Conservation (phyloP, 2,113 vertebrate species). For the Psilopsiagon aurifrons region DNA sequence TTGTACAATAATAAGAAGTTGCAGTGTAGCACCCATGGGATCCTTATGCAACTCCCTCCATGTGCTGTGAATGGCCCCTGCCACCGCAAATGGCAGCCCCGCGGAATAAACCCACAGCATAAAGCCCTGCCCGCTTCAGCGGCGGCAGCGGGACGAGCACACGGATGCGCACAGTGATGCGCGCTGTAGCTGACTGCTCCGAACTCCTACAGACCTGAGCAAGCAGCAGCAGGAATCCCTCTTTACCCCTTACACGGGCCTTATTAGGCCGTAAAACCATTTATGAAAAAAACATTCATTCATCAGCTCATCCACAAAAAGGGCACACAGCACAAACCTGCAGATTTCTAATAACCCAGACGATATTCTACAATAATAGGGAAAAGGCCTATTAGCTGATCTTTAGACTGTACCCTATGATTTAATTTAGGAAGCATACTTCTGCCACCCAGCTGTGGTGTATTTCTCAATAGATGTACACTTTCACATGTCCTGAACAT, state of each 20-base stretch:
- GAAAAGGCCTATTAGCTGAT: background rate
- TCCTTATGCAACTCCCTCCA: too few relatives aligned
- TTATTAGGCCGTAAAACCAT: background rate
- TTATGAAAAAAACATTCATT: background rate
- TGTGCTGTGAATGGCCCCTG: too few relatives aligned
- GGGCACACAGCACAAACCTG: background rate
- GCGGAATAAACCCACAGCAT: fast-evolving
- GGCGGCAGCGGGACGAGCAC: fast-evolving
- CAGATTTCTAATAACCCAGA: background rate
- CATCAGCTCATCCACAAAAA: background rate
- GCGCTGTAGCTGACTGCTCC: fast-evolving
- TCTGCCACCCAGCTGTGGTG: background rate
- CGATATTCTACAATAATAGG: background rate
- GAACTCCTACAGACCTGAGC: background rate
- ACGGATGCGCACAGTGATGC: too few relatives aligned
- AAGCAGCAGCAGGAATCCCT: background rate
- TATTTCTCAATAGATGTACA: background rate
- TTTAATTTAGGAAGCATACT: background rate
- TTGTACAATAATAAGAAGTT: too few relatives aligned
- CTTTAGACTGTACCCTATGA: fast-evolving
- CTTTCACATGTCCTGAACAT: fast-evolving
- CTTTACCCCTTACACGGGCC: background rate
- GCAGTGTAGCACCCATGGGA: too few relatives aligned
- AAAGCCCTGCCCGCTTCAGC: background rate
- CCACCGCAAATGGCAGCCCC: background rate